phyloP scores from a whole-genome alignment of 2,113 vertebrate genomes.

The Saguinus midas region DNA sequence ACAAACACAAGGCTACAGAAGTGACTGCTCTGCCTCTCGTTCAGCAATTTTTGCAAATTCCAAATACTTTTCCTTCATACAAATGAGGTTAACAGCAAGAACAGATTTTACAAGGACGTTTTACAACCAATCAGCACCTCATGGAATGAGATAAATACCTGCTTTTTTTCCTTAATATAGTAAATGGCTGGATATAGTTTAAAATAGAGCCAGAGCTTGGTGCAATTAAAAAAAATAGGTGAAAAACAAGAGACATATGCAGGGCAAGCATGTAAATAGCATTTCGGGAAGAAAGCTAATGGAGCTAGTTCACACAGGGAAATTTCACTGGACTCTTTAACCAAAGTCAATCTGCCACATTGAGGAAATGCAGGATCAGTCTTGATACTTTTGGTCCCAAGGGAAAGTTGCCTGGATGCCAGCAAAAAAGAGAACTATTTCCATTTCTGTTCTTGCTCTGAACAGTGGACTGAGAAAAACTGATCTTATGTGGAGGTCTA shows the following conservation, averaged over 20 bases:
- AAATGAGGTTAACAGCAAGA: slow-evolving; percentile 60
- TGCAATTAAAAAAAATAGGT: background rate
- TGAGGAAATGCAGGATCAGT: slow-evolving; percentile 55
- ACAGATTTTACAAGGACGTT: slow-evolving; percentile 68
- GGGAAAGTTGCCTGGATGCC: slow-evolving; percentile 59
- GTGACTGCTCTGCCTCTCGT: background rate
- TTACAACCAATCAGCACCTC: slow-evolving; percentile 73
- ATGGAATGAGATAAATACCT: slow-evolving; percentile 54
- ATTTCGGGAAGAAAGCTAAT: background rate
- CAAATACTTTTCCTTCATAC: slow-evolving; percentile 42
- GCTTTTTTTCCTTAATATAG: slow-evolving; percentile 66
- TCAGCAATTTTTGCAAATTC: slow-evolving; percentile 55
- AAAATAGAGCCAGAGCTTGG: slow-evolving; percentile 14
- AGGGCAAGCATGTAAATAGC: background rate
- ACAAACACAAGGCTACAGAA: background rate
- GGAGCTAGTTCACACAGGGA: background rate
- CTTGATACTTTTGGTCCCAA: slow-evolving; percentile 61
- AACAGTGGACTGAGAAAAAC: background rate
- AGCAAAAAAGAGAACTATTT: slow-evolving; percentile 39
- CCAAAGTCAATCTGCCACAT: slow-evolving; percentile 36
- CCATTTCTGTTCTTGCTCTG: background rate
- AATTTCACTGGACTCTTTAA: slow-evolving; percentile 47
- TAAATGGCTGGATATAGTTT: slow-evolving; percentile 41
- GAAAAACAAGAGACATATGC: background rate
- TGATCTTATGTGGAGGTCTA: background rate